Conservation (phyloP, 1,140 invertebrate species). For the Drosophila elegans region DNA sequence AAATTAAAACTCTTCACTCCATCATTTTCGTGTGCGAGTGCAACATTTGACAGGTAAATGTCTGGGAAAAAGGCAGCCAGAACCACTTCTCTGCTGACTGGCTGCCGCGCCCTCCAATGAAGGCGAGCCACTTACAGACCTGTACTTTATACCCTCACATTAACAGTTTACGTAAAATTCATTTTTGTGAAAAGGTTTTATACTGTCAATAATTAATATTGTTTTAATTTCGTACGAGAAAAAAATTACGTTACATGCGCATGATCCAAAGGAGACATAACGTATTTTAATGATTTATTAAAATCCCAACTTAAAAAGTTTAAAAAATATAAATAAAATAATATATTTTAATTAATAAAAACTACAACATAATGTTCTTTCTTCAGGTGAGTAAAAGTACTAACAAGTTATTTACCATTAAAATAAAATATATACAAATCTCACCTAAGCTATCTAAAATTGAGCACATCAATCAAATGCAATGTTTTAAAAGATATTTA, state of each 20-base stretch:
- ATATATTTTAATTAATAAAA: too few relatives aligned
- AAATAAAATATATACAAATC: too few relatives aligned
- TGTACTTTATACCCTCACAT: slow-evolving; percentile 15
- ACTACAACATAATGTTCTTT: too few relatives aligned
- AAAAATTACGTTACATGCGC: neutral
- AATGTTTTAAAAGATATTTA: neutral
- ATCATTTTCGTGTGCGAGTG: slow-evolving; percentile 81
- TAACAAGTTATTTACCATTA: too few relatives aligned
- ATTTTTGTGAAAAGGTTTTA: neutral
- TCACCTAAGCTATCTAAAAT: neutral
- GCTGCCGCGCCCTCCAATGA: slow-evolving; percentile 54
- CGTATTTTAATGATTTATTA: too few relatives aligned
- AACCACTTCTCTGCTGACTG: slow-evolving; percentile 30
- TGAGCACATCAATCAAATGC: neutral
- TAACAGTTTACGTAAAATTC: neutral
- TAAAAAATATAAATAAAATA: neutral
- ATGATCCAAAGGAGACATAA: too few relatives aligned
- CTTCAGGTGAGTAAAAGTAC: too few relatives aligned
- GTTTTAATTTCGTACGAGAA: neutral
- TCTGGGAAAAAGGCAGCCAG: slow-evolving; percentile 72
- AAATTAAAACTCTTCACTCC: slow-evolving; percentile 83
- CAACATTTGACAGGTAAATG: slow-evolving; percentile 82
- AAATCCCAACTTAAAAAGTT: too few relatives aligned
- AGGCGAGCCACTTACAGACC: neutral
- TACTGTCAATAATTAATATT: neutral